phyloP scores from a whole-genome alignment of 2,797 vertebrate genomes.

The Onychomys torridus region DNA sequence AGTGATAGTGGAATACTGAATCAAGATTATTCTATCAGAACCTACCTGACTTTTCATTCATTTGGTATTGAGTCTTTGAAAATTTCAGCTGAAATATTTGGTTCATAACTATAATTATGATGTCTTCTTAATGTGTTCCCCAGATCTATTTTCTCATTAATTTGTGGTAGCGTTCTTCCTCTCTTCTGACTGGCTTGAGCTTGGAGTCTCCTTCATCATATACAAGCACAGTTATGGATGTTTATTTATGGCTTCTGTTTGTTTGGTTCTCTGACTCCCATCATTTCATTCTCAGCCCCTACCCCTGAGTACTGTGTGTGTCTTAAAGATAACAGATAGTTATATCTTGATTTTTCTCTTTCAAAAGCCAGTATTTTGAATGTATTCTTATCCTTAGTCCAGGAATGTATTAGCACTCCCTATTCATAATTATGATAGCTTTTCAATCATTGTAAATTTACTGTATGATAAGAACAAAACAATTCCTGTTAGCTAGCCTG shows the following conservation, averaged over 20 bases:
- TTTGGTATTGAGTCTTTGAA: neutral
- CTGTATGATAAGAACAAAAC: neutral
- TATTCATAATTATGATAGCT: neutral
- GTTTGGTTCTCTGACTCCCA: neutral
- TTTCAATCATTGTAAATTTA: neutral
- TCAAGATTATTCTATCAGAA: neutral
- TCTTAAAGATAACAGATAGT: neutral
- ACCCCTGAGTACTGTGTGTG: neutral
- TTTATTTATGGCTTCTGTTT: neutral
- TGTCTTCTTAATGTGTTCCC: neutral
- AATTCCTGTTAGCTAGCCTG: no score
- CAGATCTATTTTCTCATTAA: neutral
- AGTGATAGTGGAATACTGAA: neutral
- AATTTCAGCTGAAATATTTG: neutral
- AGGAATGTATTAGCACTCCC: neutral
- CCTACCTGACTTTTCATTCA: neutral
- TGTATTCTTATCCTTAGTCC: neutral
- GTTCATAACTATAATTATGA: neutral
- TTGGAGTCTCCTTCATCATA: neutral
- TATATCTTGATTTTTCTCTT: neutral
- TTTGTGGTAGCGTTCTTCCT: neutral
- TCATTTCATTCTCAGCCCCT: rapidly evolving
- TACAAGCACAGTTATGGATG: neutral
- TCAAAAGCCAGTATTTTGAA: neutral
- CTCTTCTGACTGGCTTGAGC: neutral